These are phyloP conservation scores for Meiosimyza decipiens DNA, from an alignment of 2,888 invertebrate species.

Conservation along the genomic window DNA sequence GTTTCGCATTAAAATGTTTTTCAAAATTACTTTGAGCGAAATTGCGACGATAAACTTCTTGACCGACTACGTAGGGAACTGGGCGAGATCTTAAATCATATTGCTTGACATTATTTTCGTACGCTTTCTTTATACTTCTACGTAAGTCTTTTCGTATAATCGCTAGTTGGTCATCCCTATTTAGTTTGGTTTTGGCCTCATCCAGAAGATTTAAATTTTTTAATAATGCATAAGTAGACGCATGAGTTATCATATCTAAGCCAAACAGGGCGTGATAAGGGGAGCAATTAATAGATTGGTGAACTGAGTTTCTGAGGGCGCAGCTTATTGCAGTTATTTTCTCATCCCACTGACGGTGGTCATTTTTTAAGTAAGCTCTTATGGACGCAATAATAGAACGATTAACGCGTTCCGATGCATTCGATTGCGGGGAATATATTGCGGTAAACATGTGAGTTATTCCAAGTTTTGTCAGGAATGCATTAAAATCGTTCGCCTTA, in stretches of 20 bases:
- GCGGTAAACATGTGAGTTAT: slow-evolving; percentile 38
- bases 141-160: slow-evolving; percentile 9
- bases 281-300: slow-evolving; percentile 31
- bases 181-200: slow-evolving; percentile 12
- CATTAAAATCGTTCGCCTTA: slow-evolving; percentile 19
- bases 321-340: slow-evolving; percentile 30
- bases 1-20: slow-evolving; percentile 15
- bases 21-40: slow-evolving; percentile 17
- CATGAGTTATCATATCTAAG: slow-evolving; percentile 31
- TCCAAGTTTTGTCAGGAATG: slow-evolving; percentile 32
- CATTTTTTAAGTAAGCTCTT: slow-evolving; percentile 17
- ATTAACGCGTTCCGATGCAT: slow-evolving; percentile 37
- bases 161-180: background rate
- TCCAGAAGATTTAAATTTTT: slow-evolving; percentile 28
- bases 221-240: slow-evolving; percentile 29
- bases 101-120: background rate
- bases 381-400: slow-evolving; percentile 29
- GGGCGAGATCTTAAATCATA: slow-evolving; percentile 12
- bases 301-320: slow-evolving; percentile 32
- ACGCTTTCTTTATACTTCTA: slow-evolving; percentile 10
- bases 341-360: slow-evolving; percentile 35
- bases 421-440: slow-evolving; percentile 36
- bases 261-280: slow-evolving; percentile 40
- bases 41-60: slow-evolving; percentile 17
- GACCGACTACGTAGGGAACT: background rate